These are phyloP conservation scores for Sitobion miscanthi DNA, from an alignment of 1,140 invertebrate species.

Conservation along the genomic window DNA sequence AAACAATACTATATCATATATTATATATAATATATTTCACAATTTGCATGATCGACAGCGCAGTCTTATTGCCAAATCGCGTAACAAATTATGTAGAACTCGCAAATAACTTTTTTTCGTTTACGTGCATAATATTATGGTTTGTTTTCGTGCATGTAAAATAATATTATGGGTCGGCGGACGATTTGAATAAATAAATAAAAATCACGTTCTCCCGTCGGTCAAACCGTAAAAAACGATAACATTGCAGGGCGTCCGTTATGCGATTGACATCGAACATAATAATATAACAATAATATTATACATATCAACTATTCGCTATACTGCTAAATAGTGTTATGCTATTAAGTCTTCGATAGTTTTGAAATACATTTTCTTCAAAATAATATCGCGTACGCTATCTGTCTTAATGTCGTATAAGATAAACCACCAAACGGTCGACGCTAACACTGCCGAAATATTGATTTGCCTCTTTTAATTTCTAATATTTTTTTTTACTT, in stretches of 20 bases:
- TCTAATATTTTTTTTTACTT: neutral
- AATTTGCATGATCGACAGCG: neutral
- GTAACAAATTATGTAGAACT: neutral
- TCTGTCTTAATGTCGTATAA: no score
- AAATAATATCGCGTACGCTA: neutral
- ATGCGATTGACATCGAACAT: neutral
- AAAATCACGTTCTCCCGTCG: neutral
- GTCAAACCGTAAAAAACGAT: neutral
- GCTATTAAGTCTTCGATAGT: neutral
- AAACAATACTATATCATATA: neutral
- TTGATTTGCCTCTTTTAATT: neutral
- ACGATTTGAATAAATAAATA: constrained; percentile 6
- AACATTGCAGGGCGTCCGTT: neutral
- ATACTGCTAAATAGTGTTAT: neutral
- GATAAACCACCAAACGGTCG: neutral
- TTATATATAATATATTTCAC: no score
- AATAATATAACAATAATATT: neutral
- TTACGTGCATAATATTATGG: neutral
- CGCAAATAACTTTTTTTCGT: neutral
- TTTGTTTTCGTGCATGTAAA: neutral
- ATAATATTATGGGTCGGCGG: neutral
- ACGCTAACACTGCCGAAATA: neutral
- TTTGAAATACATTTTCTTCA: neutral
- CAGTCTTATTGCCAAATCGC: constrained; percentile 4
- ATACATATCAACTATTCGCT: neutral